Conservation (phyloP, 2,113 vertebrate genomes). For the Pseudolaguvia tuberculata region DNA sequence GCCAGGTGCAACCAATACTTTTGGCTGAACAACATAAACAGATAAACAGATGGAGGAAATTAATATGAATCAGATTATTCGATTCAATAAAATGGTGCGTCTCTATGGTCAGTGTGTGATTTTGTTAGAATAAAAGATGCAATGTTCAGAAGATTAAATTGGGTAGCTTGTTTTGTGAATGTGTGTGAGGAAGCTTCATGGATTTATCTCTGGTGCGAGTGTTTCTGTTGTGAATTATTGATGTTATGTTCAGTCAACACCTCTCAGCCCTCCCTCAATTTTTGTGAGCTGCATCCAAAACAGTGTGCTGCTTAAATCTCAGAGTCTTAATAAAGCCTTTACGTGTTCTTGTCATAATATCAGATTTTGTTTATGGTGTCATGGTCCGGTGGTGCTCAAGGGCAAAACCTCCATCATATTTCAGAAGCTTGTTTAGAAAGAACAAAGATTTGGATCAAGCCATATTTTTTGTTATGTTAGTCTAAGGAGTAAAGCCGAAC, state of each 20-base stretch:
- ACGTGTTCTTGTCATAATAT: constrained; percentile 10
- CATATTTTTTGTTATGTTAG: not conserved
- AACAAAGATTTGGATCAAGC: not conserved
- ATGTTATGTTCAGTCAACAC: constrained; percentile 8
- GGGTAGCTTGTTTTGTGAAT: too few species aligned
- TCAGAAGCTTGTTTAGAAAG: constrained; percentile 22
- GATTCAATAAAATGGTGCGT: not conserved
- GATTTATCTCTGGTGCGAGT: not conserved
- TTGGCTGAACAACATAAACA: too few species aligned
- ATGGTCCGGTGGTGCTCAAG: constrained; percentile 1
- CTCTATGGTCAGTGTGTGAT: too few species aligned
- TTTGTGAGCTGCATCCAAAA: constrained; percentile 20
- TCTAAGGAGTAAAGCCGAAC: not conserved
- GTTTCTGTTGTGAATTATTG: constrained; percentile 5
- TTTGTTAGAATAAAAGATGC: not conserved
- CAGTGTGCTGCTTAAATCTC: not conserved
- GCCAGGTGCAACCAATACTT: too few species aligned
- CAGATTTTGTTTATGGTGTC: constrained; percentile 19
- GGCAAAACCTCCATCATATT: constrained; percentile 30
- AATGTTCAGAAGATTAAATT: too few species aligned
- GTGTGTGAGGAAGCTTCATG: not conserved
- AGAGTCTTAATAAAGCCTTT: not conserved
- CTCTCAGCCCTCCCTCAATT: not conserved
- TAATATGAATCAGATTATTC: too few species aligned
- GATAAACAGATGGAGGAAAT: too few species aligned